Percentiles rank a stretch among this genome's conserved stretches.
These are phyloP conservation scores for Trematocara nigrifrons DNA, from an alignment of 2,113 vertebrate genomes.

Conservation along the genomic window DNA sequence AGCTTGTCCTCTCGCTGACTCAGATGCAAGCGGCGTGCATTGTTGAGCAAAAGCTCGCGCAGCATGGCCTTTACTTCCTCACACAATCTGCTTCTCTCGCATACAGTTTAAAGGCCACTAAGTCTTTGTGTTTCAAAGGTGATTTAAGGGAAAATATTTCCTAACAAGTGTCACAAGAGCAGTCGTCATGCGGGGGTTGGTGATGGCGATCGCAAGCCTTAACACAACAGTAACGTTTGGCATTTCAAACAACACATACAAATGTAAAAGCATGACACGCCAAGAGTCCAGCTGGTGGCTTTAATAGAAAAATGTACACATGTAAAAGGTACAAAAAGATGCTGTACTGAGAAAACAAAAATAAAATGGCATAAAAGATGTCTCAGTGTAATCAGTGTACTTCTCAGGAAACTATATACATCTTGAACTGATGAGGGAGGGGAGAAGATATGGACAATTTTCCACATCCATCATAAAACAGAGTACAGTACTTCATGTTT, in stretches of 20 bases:
- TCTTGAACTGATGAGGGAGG: constrained; percentile 3
- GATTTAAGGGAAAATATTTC: constrained; percentile 22
- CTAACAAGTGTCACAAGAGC: constrained; percentile 36
- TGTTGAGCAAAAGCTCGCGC: constrained; percentile 46
- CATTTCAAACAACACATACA: neutral
- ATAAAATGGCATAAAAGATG: constrained; percentile 49
- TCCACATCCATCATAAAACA: constrained; percentile 23
- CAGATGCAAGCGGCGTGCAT: constrained; percentile 50
- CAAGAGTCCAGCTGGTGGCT: constrained; percentile 22
- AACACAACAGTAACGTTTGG: neutral
- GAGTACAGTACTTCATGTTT: constrained; percentile 49
- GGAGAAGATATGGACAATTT: neutral
- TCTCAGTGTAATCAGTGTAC: constrained; percentile 46
- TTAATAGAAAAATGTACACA: constrained; percentile 73
- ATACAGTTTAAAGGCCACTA: constrained; percentile 37
- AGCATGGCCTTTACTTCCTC: constrained; percentile 31
- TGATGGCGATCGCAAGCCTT: neutral
- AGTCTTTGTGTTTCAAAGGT: constrained; percentile 39
- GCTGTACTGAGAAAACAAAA: constrained; percentile 50
- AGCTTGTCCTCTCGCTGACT: constrained; percentile 57
- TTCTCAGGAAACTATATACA: constrained; percentile 36
- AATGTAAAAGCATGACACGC: neutral
- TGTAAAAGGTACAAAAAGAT: constrained; percentile 68
- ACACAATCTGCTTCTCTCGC: neutral
- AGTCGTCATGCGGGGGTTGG: neutral